Conservation (phyloP, 2,888 invertebrate species). For the Epiblema foenella region DNA sequence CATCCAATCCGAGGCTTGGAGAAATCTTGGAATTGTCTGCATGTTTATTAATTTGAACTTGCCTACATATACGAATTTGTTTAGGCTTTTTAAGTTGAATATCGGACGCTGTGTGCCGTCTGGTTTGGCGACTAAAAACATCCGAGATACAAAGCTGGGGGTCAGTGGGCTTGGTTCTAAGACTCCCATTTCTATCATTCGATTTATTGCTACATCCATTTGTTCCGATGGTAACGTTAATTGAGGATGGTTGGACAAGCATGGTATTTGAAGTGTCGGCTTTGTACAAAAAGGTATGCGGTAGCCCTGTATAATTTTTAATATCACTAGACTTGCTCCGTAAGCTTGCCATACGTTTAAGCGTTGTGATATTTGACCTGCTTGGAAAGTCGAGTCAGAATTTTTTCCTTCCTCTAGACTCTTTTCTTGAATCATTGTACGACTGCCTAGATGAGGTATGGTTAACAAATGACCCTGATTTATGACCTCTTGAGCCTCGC, state of each 20-base stretch:
- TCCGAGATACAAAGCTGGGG: neutral
- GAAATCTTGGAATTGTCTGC: neutral
- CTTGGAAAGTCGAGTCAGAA: neutral
- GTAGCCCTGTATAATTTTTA: conserved; percentile 3
- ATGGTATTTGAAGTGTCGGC: neutral
- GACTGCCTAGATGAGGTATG: neutral
- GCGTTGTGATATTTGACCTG: neutral
- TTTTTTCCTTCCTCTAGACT: neutral
- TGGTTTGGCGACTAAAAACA: too few species aligned
- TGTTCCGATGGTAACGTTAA: neutral
- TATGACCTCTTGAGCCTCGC: neutral
- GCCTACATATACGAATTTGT: conserved; percentile 3
- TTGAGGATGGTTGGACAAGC: neutral
- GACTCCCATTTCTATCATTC: conserved; percentile 2
- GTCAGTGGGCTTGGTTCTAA: neutral
- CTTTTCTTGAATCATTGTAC: neutral
- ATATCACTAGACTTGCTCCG: neutral
- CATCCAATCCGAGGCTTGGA: conserved; percentile 4
- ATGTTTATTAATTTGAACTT: conserved; percentile 8
- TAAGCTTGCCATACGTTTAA: neutral
- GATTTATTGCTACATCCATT: neutral
- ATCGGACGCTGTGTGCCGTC: neutral
- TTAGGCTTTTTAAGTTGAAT: conserved; percentile 15
- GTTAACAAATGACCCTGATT: too few species aligned
- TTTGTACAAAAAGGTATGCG: conserved; percentile 1